A percentile compares a stretch with the other conserved stretches of the same genome.
Conservation (phyloP, 2,888 invertebrate genomes). For the Lucinisca nassula region DNA sequence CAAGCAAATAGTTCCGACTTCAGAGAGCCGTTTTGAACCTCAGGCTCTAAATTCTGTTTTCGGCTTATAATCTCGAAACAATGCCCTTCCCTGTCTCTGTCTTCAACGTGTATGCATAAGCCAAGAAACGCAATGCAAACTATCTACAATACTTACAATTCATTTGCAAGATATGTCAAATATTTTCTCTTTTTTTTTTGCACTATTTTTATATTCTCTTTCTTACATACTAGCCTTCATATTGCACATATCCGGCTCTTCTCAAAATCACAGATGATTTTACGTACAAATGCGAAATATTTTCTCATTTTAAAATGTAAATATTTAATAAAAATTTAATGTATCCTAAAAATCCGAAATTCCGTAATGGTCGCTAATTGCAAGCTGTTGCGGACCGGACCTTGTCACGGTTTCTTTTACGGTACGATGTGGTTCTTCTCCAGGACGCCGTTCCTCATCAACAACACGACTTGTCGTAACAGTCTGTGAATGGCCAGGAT, state of each 20-base stretch:
- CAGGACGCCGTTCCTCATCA: slow-evolving; percentile 57
- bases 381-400: slow-evolving; percentile 22
- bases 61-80: no score
- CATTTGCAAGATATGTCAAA: neutral
- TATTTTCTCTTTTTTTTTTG: neutral
- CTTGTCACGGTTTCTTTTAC: slow-evolving; percentile 63
- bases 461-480: slow-evolving; percentile 52
- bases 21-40: no score
- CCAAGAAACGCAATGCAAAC: neutral
- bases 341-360: slow-evolving; percentile 62
- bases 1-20: no score
- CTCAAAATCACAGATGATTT: slow-evolving; percentile 12
- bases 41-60: no score
- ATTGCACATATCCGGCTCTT: slow-evolving; percentile 13
- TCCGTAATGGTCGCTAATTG: slow-evolving; percentile 6
- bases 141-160: neutral
- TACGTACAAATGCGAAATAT: slow-evolving; percentile 2
- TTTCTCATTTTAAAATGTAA: neutral
- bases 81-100: no score
- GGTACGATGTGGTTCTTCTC: slow-evolving; percentile 60
- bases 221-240: neutral
- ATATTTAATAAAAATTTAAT: neutral
- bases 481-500: slow-evolving; percentile 47
- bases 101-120: no score
- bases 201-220: neutral